Conservation (phyloP, 2,888 invertebrate genomes). For the Eremobia ochroleuca region DNA sequence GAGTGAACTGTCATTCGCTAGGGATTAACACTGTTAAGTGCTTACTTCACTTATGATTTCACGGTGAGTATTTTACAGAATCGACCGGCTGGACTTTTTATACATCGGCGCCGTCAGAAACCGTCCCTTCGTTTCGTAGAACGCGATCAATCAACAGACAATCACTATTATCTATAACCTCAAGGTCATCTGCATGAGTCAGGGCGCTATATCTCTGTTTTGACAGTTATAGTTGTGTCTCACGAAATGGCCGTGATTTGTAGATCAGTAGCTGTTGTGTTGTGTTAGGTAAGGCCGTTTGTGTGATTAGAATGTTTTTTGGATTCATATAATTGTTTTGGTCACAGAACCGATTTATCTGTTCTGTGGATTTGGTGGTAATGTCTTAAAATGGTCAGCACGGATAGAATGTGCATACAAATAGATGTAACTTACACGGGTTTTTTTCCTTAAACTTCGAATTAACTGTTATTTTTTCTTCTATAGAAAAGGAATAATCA, state of each 20-base stretch:
- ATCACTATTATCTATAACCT: conserved; percentile 26
- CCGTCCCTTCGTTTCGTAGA: conserved; percentile 19
- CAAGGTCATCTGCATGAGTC: conserved; percentile 48
- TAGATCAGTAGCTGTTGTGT: conserved; percentile 10
- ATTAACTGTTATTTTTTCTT: neutral
- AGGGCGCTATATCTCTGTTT: conserved; percentile 34
- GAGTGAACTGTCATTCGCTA: no score
- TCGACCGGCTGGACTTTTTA: no score
- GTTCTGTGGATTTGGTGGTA: neutral
- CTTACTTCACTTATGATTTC: no score
- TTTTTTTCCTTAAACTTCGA: neutral
- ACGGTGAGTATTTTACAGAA: no score
- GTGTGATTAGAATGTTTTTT: conserved; percentile 25
- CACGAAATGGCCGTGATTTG: conserved; percentile 37
- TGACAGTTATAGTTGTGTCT: conserved; percentile 39
- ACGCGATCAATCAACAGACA: conserved; percentile 50
- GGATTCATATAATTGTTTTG: conserved; percentile 1
- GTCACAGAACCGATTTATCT: neutral
- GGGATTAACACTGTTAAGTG: no score
- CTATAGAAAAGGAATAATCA: neutral
- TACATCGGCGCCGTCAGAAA: neutral
- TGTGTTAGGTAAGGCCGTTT: conserved; percentile 25
- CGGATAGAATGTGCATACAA: neutral
- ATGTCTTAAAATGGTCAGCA: neutral
- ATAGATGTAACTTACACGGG: neutral